A percentile compares a stretch with the other conserved stretches of the same genome.
phyloP scores from a whole-genome alignment of 2,113 vertebrate species.

The Hyaena hyaena region DNA sequence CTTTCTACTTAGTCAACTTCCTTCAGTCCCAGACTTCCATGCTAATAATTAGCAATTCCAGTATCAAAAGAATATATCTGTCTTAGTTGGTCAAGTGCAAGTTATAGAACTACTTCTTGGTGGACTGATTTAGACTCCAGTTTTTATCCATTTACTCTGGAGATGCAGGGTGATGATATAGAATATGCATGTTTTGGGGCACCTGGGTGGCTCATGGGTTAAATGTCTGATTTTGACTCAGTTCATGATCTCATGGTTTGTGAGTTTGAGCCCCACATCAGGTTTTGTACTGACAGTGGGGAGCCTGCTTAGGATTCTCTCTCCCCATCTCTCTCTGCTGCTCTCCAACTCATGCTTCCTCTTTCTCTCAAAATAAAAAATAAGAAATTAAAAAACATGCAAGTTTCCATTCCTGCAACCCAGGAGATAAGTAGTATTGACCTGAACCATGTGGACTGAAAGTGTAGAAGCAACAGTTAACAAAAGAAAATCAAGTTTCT shows the following conservation, averaged over 20 bases:
- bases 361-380: too few species aligned
- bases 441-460: background rate
- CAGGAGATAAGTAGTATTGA: background rate
- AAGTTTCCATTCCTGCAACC: background rate
- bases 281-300: too few species aligned
- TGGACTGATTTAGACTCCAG: background rate
- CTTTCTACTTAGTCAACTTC: background rate
- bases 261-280: too few species aligned
- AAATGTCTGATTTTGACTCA: too few species aligned
- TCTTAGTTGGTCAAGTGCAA: background rate
- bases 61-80: background rate
- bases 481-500: background rate
- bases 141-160: background rate
- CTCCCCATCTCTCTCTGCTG: too few species aligned
- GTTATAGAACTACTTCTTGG: background rate
- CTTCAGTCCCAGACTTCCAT: background rate
- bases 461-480: background rate
- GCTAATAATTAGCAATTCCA: background rate
- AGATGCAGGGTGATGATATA: background rate
- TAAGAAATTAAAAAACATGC: background rate
- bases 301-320: too few species aligned
- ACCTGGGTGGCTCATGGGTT: too few species aligned
- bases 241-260: too few species aligned
- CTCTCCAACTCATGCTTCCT: too few species aligned
- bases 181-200: background rate